phyloP scores from a whole-genome alignment of 2,888 invertebrate genomes.

The Drosophila lutescens region DNA sequence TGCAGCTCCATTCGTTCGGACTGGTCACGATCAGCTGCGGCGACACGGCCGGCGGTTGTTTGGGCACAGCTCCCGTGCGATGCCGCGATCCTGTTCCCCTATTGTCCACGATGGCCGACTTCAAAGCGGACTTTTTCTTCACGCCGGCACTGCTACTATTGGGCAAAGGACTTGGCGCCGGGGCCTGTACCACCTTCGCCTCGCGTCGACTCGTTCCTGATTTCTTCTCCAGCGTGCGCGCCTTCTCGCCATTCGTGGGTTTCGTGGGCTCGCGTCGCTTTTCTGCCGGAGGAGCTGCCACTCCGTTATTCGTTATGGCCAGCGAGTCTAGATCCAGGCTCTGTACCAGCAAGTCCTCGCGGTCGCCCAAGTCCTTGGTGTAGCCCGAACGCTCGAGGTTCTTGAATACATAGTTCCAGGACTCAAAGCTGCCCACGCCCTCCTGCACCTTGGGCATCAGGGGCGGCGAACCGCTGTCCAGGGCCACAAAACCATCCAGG shows the following conservation, averaged over 20 bases:
- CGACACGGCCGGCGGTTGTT: conserved; percentile 68
- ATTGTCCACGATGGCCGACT: conserved; percentile 65
- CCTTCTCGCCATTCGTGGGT: conserved; percentile 54
- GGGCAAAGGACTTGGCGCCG: conserved; percentile 40
- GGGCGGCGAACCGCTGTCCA: conserved; percentile 69
- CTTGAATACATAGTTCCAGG: conserved; percentile 92
- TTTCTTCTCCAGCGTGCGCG: conserved; percentile 65
- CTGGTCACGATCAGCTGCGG: conserved; percentile 79
- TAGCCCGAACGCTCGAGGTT: conserved; percentile 91
- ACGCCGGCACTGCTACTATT: conserved; percentile 59
- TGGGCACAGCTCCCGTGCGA: conserved; percentile 59
- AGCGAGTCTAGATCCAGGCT: conserved; percentile 82
- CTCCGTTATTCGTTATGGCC: conserved; percentile 72
- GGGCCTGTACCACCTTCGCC: conserved; percentile 47
- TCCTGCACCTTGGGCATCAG: conserved; percentile 86
- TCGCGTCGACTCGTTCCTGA: conserved; percentile 49
- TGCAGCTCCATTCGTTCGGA: conserved; percentile 87
- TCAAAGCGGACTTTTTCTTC: conserved; percentile 75
- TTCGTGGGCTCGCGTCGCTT: conserved; percentile 57
- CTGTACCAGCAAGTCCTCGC: conserved; percentile 87
- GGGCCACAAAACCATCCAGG: conserved; percentile 68
- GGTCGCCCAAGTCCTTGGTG: conserved; percentile 87
- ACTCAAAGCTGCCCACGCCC: conserved; percentile 89
- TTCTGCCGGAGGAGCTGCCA: conserved; percentile 41
- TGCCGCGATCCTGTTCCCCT: conserved; percentile 43